Evolutionary conservation across 2,113 vertebrate species (phyloP).

Genomic region (Hippocampus mohnikei): DNA sequence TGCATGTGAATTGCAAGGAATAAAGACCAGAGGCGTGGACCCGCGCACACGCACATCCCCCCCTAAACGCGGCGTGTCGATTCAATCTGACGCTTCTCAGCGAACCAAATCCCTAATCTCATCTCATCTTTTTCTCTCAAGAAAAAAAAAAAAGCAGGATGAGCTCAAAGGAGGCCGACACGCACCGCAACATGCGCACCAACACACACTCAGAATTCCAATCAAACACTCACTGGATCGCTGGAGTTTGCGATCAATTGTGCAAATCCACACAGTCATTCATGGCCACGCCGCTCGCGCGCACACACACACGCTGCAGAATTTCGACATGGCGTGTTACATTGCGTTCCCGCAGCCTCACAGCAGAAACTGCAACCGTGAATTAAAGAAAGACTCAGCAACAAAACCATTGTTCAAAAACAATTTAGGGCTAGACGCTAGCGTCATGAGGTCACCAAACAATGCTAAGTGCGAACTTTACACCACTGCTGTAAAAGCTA

Average conservation of each 20-base stretch:
- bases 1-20: too few relatives aligned
- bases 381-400: background rate
- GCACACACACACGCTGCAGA: constrained; percentile 1
- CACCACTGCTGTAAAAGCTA: background rate
- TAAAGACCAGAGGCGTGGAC: constrained; percentile 23
- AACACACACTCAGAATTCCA: constrained; percentile 6
- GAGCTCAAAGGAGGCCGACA: constrained; percentile 57
- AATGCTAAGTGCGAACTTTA: background rate
- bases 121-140: constrained; percentile 45
- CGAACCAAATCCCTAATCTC: constrained; percentile 61
- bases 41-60: constrained; percentile 16
- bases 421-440: background rate
- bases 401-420: background rate
- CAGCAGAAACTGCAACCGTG: background rate
- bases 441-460: background rate
- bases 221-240: background rate
- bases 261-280: constrained; percentile 7
- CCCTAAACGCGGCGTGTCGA: constrained; percentile 39
- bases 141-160: constrained; percentile 40
- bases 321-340: background rate
- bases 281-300: background rate
- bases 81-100: constrained; percentile 49
- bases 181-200: constrained; percentile 10
- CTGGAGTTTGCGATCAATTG: background rate
- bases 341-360: background rate